Conservation (phyloP, 1,140 invertebrate species). For the Zaprionus ghesquierei region DNA sequence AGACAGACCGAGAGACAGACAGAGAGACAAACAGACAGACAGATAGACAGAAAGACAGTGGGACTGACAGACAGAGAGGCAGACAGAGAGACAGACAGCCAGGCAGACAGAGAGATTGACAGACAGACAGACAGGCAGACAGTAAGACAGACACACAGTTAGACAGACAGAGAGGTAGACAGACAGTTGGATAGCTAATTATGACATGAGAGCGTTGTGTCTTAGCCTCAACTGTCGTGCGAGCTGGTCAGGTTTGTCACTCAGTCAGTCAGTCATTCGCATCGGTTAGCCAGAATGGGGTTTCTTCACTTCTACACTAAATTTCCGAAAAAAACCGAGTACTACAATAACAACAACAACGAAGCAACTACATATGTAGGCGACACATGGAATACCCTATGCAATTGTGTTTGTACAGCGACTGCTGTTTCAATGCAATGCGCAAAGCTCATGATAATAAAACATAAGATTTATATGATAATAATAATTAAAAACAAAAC, state of each 20-base stretch:
- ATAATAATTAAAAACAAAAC: not conserved
- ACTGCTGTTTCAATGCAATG: not conserved
- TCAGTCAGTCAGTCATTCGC: not conserved
- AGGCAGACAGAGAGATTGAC: not conserved
- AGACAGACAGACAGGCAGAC: not conserved
- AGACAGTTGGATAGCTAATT: slow-evolving; percentile 19
- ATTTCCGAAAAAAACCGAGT: slow-evolving; percentile 4
- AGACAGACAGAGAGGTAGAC: not conserved
- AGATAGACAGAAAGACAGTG: no score
- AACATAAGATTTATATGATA: not conserved
- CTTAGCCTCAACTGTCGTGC: slow-evolving; percentile 13
- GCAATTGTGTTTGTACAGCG: not conserved
- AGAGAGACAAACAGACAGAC: not conserved
- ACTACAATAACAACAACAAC: not conserved
- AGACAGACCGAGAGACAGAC: not conserved
- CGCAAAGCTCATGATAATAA: not conserved
- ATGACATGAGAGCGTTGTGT: slow-evolving; percentile 25
- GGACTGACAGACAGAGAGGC: not conserved
- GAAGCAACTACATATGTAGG: not conserved
- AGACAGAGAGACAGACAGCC: not conserved
- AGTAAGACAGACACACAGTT: not conserved
- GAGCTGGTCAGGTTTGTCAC: not conserved
- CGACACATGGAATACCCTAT: slow-evolving; percentile 6
- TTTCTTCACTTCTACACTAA: slow-evolving; percentile 6
- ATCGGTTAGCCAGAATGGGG: slow-evolving; percentile 10